These are phyloP conservation scores for Rutpela maculata DNA, from an alignment of 2,888 invertebrate genomes.

Conservation along the genomic window DNA sequence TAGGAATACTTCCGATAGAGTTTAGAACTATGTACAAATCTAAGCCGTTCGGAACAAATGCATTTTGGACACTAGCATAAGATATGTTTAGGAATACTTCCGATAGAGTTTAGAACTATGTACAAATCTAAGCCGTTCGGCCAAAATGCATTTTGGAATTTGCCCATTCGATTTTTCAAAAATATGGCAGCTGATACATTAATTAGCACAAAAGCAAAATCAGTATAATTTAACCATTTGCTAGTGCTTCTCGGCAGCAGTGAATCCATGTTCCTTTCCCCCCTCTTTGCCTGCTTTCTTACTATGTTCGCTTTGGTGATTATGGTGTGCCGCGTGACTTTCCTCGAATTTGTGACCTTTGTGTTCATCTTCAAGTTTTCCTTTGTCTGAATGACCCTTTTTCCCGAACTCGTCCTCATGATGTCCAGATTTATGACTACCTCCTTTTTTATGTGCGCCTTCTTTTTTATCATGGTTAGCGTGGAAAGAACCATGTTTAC, in stretches of 20 bases:
- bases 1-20: too few species aligned
- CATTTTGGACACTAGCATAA: neutral
- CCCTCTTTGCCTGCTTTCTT: slow-evolving; percentile 86
- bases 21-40: neutral
- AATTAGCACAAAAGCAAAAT: neutral
- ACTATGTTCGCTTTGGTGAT: slow-evolving; percentile 85
- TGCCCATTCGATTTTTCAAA: neutral
- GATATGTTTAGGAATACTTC: too few species aligned
- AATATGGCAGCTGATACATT: neutral
- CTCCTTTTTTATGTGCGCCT: slow-evolving; percentile 83
- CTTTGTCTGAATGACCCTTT: slow-evolving; percentile 87
- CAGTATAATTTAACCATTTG: neutral
- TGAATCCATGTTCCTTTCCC: slow-evolving; percentile 82
- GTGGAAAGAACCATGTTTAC: slow-evolving; percentile 88
- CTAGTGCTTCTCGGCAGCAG: slow-evolving; percentile 65
- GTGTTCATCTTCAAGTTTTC: slow-evolving; percentile 88
- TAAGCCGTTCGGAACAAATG: neutral
- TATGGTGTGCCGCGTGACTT: slow-evolving; percentile 84
- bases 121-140: neutral
- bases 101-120: neutral
- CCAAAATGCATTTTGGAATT: neutral
- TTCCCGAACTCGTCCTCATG: slow-evolving; percentile 85
- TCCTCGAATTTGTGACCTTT: slow-evolving; percentile 87
- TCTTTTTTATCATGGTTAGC: slow-evolving; percentile 89
- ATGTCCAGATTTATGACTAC: slow-evolving; percentile 81